Conservation (phyloP, 2,888 invertebrate genomes). For the Perizoma affinitatum region DNA sequence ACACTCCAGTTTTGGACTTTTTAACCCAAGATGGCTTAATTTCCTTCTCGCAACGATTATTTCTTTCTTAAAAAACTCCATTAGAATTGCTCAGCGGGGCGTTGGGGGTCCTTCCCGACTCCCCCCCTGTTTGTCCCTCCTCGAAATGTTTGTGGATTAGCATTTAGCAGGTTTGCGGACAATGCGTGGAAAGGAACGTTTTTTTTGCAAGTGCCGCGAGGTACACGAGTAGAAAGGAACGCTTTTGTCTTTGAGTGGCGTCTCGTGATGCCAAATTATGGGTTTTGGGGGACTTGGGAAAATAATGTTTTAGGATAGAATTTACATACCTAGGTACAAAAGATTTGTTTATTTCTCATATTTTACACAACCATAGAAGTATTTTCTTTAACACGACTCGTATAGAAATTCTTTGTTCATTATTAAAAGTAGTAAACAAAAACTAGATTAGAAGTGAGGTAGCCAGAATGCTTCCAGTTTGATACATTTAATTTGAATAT, state of each 20-base stretch:
- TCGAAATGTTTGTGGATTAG: constrained; percentile 55
- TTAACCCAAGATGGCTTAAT: constrained; percentile 80
- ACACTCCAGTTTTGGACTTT: constrained; percentile 71
- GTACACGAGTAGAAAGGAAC: constrained; percentile 35
- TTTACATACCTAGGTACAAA: too few relatives aligned
- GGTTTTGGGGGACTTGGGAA: constrained; percentile 23
- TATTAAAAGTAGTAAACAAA: not conserved
- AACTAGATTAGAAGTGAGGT: not conserved
- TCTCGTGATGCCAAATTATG: constrained; percentile 30
- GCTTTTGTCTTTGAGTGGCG: constrained; percentile 41
- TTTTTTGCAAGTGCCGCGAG: constrained; percentile 39
- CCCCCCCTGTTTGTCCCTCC: constrained; percentile 33
- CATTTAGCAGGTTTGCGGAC: constrained; percentile 59
- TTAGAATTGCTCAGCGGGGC: constrained; percentile 58
- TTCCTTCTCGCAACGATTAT: constrained; percentile 68
- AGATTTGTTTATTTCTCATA: too few relatives aligned
- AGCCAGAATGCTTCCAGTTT: too few relatives aligned
- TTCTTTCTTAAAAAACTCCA: constrained; percentile 70
- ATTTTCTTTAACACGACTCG: not conserved
- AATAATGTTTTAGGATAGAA: constrained; percentile 21
- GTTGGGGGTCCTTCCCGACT: constrained; percentile 31
- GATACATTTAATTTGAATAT: not conserved
- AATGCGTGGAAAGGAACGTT: constrained; percentile 48
- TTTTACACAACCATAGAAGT: not conserved
- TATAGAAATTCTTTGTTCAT: not conserved